A percentile compares a stretch with the other conserved stretches of the same genome.
Evolutionary conservation across 2,797 vertebrate genomes (phyloP).

Genomic region (Epinephelus awoara): DNA sequence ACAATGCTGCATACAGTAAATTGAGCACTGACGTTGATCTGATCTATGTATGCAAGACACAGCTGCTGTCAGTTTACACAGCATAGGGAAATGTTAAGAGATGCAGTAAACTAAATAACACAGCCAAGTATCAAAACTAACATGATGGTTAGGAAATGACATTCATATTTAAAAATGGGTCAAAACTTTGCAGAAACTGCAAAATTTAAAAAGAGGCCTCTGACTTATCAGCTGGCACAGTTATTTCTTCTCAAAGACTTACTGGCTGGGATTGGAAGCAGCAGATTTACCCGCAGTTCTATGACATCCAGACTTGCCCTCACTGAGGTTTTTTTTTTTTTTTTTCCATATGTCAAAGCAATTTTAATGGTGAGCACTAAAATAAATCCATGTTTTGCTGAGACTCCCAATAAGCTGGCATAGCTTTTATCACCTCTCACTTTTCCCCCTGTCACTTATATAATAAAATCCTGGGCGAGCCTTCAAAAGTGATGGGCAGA

Average conservation of each 20-base stretch:
- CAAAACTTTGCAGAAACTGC: constrained; percentile 17
- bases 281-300: constrained; percentile 43
- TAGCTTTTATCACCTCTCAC: constrained; percentile 33
- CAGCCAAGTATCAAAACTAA: neutral
- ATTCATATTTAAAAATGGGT: constrained; percentile 6
- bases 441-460: constrained; percentile 20
- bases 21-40: neutral
- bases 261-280: constrained; percentile 31
- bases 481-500: constrained; percentile 39
- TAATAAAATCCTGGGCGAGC: constrained; percentile 36
- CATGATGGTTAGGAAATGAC: constrained; percentile 23
- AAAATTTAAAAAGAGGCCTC: constrained; percentile 21
- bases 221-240: constrained; percentile 52
- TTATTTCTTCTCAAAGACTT: constrained; percentile 36
- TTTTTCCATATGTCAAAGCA: constrained; percentile 61
- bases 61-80: neutral
- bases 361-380: constrained; percentile 57
- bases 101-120: constrained; percentile 1
- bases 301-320: constrained; percentile 45
- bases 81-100: neutral
- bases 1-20: neutral
- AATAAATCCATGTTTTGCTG: constrained; percentile 63
- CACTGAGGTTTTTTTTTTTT: constrained; percentile 50
- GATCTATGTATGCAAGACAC: neutral
- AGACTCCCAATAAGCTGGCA: constrained; percentile 55